Evolutionary conservation across 1,140 invertebrate genomes (phyloP).

Genomic region (Brachionus rotundiformis): DNA sequence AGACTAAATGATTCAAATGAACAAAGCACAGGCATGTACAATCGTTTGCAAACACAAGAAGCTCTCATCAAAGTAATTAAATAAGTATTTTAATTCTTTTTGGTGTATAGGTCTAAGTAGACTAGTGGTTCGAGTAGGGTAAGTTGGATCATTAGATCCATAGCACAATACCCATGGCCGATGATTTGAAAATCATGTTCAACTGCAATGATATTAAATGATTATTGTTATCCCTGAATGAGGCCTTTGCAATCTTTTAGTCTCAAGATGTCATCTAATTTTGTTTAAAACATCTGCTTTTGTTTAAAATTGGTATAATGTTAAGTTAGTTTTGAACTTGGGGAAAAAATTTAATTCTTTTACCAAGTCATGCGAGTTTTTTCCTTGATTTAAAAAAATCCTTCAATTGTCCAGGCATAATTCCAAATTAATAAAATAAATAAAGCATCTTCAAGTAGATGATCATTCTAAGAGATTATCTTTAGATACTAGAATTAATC

Average conservation of each 20-base stretch:
- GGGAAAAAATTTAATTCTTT: not conserved
- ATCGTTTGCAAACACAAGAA: conserved; percentile 27
- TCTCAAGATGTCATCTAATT: no score
- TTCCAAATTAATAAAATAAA: no score
- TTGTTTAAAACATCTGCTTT: no score
- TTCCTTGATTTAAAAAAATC: no score
- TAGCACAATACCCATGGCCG: conserved; percentile 10
- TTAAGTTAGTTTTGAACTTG: no score
- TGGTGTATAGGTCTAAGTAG: not conserved
- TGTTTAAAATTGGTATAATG: no score
- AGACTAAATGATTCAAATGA: not conserved
- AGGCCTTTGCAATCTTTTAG: not conserved
- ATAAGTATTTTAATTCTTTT: not conserved
- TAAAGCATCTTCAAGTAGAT: no score
- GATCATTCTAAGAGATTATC: no score
- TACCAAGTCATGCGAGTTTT: no score
- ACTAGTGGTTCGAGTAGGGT: not conserved
- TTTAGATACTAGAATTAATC: no score
- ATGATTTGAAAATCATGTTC: conserved; percentile 39
- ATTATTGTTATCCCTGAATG: conserved; percentile 21
- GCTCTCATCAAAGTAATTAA: conserved; percentile 19
- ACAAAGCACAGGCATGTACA: not conserved
- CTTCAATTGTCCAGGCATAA: no score
- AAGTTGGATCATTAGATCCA: not conserved
- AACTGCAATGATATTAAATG: conserved; percentile 36